Evolutionary conservation across 2,888 invertebrate species (phyloP), one percentile per base, ranked within the genome.

Genomic region (Drosophila diplacantha): DNA sequence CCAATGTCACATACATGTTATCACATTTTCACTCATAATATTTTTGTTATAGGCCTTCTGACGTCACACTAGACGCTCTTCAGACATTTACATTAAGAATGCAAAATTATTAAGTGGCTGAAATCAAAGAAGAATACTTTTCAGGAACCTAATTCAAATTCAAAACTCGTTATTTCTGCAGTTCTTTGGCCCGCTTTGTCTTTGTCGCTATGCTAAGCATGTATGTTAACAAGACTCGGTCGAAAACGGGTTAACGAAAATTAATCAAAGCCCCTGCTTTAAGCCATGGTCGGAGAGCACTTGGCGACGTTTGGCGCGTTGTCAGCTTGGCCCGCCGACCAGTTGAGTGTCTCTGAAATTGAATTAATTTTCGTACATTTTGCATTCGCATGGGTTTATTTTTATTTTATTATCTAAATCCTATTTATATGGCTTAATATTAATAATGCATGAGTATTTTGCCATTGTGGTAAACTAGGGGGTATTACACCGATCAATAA

Each of bases 371-470:
- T 47, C 41, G 11, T 46, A 64, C 44, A 50, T 72, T 22, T 66
- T 43, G 52, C 64, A 66, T 66, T 65, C 31, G 61, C 52, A 57
- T 32, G 41, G 20, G 34, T 69, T 69, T 69, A 63, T 63, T 63
- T 58, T 65, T 39, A 34, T 74, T 77, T 74, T 80, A 77, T 81
- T 80, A 51, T 65, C 58, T 71, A 61, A 83, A 65, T 73, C 57
- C 59, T 77, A 74, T 69, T 61, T 73, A 65, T 69, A 55, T 52
- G 26, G 57, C 65, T 78, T 81, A 83, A 58, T 7, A 66, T 62
- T 73, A 69, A 69, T 66, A 69, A 61, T 71, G 62, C 53, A 81
- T 75, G 74, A 79, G 73, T 81, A 83, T 81, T 74, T 16, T 66
- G 56, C 44, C 43, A 62, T 56, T 71, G 58, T 58, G 57, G 47